These are phyloP conservation scores for Chloromyia formosa DNA, from an alignment of 2,888 invertebrate genomes.

Conservation along the genomic window DNA sequence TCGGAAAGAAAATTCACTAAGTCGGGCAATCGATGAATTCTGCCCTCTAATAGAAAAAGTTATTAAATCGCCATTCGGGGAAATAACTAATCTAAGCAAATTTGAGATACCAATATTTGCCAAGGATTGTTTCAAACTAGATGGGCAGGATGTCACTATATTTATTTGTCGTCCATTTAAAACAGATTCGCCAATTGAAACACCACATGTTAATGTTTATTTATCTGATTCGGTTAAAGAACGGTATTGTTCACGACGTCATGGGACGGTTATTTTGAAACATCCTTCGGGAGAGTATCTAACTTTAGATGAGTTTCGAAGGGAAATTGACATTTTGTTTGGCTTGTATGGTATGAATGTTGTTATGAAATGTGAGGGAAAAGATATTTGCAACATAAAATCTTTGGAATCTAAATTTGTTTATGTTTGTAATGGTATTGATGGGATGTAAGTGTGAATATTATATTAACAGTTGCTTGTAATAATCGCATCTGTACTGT, in stretches of 20 bases:
- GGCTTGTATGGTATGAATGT: conserved; percentile 73
- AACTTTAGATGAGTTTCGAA: conserved; percentile 67
- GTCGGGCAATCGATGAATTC: conserved; percentile 75
- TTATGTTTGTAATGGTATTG: not conserved
- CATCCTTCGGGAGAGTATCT: conserved; percentile 69
- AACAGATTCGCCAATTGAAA: conserved; percentile 51
- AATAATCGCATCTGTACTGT: no score
- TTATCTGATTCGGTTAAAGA: conserved; percentile 54
- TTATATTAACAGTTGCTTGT: no score
- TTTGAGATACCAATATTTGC: not conserved
- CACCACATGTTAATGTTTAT: conserved; percentile 56
- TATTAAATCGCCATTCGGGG: conserved; percentile 72
- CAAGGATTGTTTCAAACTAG: conserved; percentile 65
- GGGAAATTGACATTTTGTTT: conserved; percentile 73
- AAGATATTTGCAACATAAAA: not conserved
- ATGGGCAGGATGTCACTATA: conserved; percentile 56
- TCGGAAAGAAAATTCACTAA: conserved; percentile 66
- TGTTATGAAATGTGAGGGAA: conserved; percentile 66
- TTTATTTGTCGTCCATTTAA: conserved; percentile 69
- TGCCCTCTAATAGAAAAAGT: conserved; percentile 81
- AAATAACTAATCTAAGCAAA: no score
- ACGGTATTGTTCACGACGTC: conserved; percentile 54
- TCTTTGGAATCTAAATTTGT: not conserved
- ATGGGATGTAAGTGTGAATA: no score
- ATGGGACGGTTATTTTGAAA: conserved; percentile 77